phyloP scores from a whole-genome alignment of 2,888 invertebrate genomes.

The Oscheius myriophilus region DNA sequence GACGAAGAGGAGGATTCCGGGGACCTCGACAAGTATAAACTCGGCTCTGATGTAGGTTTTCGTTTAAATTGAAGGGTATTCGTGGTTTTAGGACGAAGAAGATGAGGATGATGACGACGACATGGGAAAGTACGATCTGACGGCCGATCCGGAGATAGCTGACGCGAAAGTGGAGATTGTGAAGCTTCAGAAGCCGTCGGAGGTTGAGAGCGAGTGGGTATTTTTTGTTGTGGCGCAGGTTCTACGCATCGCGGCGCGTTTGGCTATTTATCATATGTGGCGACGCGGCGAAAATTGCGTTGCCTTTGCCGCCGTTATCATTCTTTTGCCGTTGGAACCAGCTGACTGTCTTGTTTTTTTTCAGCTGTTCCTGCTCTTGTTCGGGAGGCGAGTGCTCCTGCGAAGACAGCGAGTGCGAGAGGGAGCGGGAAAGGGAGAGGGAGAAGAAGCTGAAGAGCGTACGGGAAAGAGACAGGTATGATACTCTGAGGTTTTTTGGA shows the following conservation, averaged over 20 bases:
- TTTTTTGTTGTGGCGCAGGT: neutral
- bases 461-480: constrained; percentile 39
- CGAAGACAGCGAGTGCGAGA: constrained; percentile 58
- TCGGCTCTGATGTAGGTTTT: constrained; percentile 26
- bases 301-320: too few species aligned
- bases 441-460: constrained; percentile 39
- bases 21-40: constrained; percentile 29
- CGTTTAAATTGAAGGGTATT: neutral
- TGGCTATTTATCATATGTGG: too few species aligned
- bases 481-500: too few species aligned
- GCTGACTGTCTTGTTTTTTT: constrained; percentile 16
- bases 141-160: constrained; percentile 61
- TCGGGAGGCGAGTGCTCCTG: constrained; percentile 69
- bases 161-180: constrained; percentile 39
- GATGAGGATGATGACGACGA: constrained; percentile 61
- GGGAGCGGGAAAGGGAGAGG: constrained; percentile 36
- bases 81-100: constrained; percentile 26
- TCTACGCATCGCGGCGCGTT: too few species aligned
- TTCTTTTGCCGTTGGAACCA: neutral
- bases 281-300: too few species aligned
- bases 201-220: constrained; percentile 51
- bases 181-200: constrained; percentile 23
- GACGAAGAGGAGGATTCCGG: constrained; percentile 40
- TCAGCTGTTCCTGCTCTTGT: constrained; percentile 68
- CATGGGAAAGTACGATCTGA: constrained; percentile 64